phyloP scores from a whole-genome alignment of 2,797 vertebrate species.

The Nyctibius grandis region DNA sequence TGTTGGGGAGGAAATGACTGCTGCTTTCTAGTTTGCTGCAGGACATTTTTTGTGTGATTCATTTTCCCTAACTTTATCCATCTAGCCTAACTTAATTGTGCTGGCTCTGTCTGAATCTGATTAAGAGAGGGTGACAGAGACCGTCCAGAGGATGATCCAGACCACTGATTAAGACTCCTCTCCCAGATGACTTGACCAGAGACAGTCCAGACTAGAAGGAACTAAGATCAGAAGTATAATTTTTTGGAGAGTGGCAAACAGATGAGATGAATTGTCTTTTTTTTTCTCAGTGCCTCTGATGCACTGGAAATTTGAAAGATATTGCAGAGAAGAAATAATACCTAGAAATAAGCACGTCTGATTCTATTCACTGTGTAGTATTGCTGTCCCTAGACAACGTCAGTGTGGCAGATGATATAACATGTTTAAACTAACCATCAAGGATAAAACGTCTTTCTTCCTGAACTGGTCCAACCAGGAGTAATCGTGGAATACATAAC shows the following conservation, averaged over 20 bases:
- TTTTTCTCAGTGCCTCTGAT: neutral
- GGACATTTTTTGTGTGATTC: neutral
- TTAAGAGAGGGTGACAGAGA: neutral
- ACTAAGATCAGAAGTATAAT: neutral
- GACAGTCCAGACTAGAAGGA: neutral
- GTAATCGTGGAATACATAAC: neutral
- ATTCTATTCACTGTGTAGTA: neutral
- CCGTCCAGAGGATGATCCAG: neutral
- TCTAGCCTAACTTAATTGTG: neutral
- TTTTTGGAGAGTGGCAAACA: neutral
- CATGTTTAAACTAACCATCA: neutral
- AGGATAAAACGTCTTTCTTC: neutral
- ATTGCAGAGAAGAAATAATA: neutral
- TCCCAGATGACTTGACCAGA: neutral
- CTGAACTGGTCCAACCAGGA: neutral
- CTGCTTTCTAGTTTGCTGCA: neutral
- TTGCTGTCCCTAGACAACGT: neutral
- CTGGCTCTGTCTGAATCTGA: neutral
- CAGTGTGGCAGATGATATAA: neutral
- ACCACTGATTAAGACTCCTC: neutral
- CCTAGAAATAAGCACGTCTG: neutral
- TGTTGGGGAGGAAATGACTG: neutral
- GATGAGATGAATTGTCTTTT: neutral
- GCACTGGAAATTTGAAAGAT: neutral
- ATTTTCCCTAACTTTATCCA: neutral